Conservation (phyloP, 2,113 vertebrate species). For the Trichomycterus rosablanca region DNA sequence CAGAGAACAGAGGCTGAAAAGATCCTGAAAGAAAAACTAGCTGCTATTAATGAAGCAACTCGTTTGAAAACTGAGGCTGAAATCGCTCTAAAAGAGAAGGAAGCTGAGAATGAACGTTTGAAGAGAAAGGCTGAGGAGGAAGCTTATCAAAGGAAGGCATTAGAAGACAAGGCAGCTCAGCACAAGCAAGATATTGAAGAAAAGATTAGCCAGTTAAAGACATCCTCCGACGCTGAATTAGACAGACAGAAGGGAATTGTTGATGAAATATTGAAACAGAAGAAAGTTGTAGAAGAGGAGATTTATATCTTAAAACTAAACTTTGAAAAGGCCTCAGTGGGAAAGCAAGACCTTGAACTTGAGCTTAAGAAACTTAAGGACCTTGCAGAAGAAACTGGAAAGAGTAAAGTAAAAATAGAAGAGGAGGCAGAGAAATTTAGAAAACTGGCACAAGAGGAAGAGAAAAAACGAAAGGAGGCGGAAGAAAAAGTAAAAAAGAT, state of each 20-base stretch:
- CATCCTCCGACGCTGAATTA: conserved; percentile 79
- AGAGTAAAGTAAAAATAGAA: conserved; percentile 83
- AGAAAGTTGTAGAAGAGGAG: conserved; percentile 88
- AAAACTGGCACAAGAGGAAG: conserved; percentile 78
- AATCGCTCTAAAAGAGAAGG: conserved; percentile 89
- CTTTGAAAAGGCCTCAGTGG: conserved; percentile 82
- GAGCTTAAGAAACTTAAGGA: conserved; percentile 82
- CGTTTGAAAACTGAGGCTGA: conserved; percentile 86
- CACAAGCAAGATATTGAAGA: conserved; percentile 91
- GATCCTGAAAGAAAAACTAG: conserved; percentile 88
- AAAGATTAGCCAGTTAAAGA: conserved; percentile 82
- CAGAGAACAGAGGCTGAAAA: conserved; percentile 86
- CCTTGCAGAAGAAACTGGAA: conserved; percentile 77
- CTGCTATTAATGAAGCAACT: conserved; percentile 84
- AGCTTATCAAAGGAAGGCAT: conserved; percentile 83
- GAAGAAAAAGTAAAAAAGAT: conserved; percentile 87
- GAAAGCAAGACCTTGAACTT: conserved; percentile 80
- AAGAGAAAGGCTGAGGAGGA: conserved; percentile 89
- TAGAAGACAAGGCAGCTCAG: conserved; percentile 89
- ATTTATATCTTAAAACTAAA: conserved; percentile 81
- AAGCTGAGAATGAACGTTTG: conserved; percentile 89
- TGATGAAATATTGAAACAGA: conserved; percentile 84
- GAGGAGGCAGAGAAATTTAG: conserved; percentile 79
- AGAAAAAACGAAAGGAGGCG: conserved; percentile 79
- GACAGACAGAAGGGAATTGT: conserved; percentile 82